Evolutionary conservation across 2,888 invertebrate genomes (phyloP).

Genomic region (Latrodectus hesperus): DNA sequence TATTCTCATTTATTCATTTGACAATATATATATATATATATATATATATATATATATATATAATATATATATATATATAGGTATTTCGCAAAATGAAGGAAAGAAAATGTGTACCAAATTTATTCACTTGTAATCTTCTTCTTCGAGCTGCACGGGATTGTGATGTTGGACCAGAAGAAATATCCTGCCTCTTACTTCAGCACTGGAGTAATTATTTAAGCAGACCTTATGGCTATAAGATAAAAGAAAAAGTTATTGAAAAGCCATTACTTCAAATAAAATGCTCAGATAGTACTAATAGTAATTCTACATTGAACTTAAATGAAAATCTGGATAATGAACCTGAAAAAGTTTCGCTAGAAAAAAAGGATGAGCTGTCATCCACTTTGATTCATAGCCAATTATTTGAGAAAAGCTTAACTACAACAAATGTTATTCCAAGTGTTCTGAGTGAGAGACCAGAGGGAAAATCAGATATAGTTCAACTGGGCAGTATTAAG

Average conservation of each 20-base stretch:
- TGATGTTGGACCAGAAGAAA: constrained; percentile 81
- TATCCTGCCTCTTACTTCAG: constrained; percentile 72
- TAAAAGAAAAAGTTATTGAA: constrained; percentile 1
- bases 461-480: constrained; percentile 72
- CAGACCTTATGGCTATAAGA: constrained; percentile 57
- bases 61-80: constrained; percentile 73
- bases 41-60: no score
- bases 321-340: no score
- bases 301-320: no score
- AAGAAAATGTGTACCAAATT: constrained; percentile 81
- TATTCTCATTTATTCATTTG: background rate
- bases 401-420: background rate
- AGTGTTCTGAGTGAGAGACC: constrained; percentile 81
- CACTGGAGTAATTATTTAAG: constrained; percentile 73
- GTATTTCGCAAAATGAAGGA: constrained; percentile 89
- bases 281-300: background rate
- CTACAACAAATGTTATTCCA: constrained; percentile 72
- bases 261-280: constrained; percentile 11
- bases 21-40: no score
- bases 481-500: constrained; percentile 78
- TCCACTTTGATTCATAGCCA: no score
- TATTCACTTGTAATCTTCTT: constrained; percentile 87
- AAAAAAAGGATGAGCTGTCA: no score
- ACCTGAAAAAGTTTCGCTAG: no score
- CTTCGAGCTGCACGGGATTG: constrained; percentile 87